Evolutionary conservation across 2,797 vertebrate genomes (phyloP).

Genomic region (Cynopterus sphinx): DNA sequence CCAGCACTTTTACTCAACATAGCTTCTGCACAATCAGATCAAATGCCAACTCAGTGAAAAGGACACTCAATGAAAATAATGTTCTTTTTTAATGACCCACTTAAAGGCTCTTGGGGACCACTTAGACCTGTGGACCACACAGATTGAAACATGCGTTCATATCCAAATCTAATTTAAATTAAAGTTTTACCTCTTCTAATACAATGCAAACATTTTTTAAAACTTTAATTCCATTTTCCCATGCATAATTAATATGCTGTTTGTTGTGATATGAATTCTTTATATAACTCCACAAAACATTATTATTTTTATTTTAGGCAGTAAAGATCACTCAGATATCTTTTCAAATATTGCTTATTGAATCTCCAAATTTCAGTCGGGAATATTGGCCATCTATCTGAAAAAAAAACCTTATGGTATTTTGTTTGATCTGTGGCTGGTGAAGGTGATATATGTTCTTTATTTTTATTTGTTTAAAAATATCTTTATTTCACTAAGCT

Average conservation of each 20-base stretch:
- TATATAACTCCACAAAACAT: neutral
- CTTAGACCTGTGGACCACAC: neutral
- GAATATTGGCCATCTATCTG: neutral
- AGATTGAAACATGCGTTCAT: neutral
- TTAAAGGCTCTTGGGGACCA: neutral
- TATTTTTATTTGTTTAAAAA: slow-evolving; percentile 18
- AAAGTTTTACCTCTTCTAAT: neutral
- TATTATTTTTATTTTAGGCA: neutral
- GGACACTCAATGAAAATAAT: neutral
- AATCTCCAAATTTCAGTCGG: neutral
- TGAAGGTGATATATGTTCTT: neutral
- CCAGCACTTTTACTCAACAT: neutral
- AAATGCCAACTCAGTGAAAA: neutral
- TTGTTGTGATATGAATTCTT: neutral
- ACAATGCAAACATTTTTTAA: neutral
- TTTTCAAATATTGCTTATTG: neutral
- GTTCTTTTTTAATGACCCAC: neutral
- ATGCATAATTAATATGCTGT: neutral
- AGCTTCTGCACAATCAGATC: neutral
- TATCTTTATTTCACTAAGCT: neutral
- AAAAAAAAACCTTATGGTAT: neutral
- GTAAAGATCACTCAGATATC: neutral
- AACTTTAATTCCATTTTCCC: neutral
- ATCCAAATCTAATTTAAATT: neutral
- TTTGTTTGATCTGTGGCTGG: neutral